A percentile compares a stretch with the other conserved stretches of the same genome.
These are phyloP conservation scores for Whitmania pigra DNA, from an alignment of 1,140 invertebrate species.

Conservation along the genomic window DNA sequence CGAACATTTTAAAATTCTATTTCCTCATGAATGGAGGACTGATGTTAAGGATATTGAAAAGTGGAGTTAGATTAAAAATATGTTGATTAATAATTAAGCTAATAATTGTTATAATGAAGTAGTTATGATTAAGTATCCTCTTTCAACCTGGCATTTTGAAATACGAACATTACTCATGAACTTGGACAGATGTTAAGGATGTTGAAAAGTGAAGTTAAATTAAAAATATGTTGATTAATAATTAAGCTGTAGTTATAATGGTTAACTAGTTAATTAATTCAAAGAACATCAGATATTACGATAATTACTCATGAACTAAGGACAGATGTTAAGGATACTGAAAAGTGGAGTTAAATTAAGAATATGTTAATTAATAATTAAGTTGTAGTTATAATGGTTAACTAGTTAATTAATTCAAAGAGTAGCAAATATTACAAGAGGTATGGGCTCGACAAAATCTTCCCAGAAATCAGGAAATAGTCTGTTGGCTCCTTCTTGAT, in stretches of 20 bases:
- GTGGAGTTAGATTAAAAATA: slow-evolving; percentile 7
- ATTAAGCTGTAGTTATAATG: too few species aligned
- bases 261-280: neutral
- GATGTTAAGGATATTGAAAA: neutral
- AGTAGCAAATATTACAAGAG: slow-evolving; percentile 30
- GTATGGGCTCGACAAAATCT: slow-evolving; percentile 36
- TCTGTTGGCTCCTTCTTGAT: slow-evolving; percentile 38
- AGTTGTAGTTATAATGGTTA: neutral
- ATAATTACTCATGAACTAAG: slow-evolving; percentile 4
- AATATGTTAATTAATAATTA: too few species aligned
- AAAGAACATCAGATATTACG: slow-evolving; percentile 26
- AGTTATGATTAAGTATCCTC: slow-evolving; percentile 31
- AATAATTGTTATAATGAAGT: neutral
- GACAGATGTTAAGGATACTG: neutral
- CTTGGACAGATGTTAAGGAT: neutral
- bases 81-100: neutral
- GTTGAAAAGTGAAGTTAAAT: neutral
- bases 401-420: neutral
- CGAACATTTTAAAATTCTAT: slow-evolving; percentile 10
- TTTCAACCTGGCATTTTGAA: slow-evolving; percentile 31
- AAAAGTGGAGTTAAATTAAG: neutral
- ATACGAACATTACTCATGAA: neutral
- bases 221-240: neutral
- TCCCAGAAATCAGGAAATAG: slow-evolving; percentile 40
- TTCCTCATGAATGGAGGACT: neutral